Evolutionary conservation across 2,888 invertebrate species (phyloP), one percentile per base, ranked within the genome.

Genomic region (Nasonia oneida): DNA sequence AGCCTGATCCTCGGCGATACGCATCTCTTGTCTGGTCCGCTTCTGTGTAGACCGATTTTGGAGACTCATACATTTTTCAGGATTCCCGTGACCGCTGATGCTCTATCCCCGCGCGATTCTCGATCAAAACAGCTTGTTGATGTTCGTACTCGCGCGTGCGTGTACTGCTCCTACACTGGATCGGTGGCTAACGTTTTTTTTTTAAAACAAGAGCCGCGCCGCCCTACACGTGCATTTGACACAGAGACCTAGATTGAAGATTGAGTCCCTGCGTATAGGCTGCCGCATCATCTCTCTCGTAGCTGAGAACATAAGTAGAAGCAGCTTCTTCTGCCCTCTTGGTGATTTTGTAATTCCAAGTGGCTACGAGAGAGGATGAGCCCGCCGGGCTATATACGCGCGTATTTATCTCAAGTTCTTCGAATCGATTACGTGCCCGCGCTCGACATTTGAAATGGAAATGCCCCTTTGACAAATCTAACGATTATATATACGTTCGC

Each of bases 341-440:
- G 42, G 42, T 64, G 29, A 64, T 64, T 64, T 64, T 64, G 64
- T 64, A 64, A 64, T 64, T 64, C 64, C 6, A 64, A 64, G 64
- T 29, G 64, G n/a, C 64, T 29, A 64, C 29, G 53, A 18, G 64
- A 18, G 64, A 64, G 64, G 64, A 29, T 64, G 64, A 64, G 64
- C 29, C 5, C 61, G 61, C 5, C 61, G 61, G 10, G n/a, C 4
- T 37, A 37, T 37, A 37, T 4, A 37, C 8, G 23, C n/a, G 64
- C 64, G 64, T 29, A 29, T 64, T 64, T 64, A 64, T 64, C 29
- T 64, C 14, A 64, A 64, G 64, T 29, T 64, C 64, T 29, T 29
- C 64, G 64, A 29, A 64, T 64, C 29, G 64, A 64, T 64, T 64
- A 64, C 29, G 10, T 6, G 57, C 4, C 53, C 61, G 29, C 8